phyloP scores from a whole-genome alignment of 2,797 vertebrate species.

The Cacajao melanocephalus region DNA sequence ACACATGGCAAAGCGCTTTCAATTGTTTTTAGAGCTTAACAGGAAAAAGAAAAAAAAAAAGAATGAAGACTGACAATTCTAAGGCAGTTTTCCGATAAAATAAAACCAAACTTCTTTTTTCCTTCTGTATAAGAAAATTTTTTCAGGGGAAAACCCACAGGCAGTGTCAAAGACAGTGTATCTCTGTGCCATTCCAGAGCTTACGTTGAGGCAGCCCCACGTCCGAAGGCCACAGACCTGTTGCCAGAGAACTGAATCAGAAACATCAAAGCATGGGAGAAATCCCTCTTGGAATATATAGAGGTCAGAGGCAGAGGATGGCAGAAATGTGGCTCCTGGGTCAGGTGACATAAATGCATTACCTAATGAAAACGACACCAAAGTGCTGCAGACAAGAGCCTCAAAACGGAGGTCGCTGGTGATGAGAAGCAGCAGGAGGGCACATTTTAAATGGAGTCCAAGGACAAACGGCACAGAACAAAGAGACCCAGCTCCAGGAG shows the following conservation, averaged over 20 bases:
- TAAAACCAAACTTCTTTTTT: not conserved
- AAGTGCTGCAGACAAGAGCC: not conserved
- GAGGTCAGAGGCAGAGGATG: not conserved
- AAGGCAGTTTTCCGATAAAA: not conserved
- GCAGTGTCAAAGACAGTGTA: not conserved
- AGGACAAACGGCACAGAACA: not conserved
- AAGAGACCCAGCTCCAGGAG: not conserved
- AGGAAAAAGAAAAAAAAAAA: not conserved
- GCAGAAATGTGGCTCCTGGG: not conserved
- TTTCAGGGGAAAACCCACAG: not conserved
- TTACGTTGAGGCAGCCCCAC: not conserved
- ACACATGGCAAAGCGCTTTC: not conserved
- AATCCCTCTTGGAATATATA: not conserved
- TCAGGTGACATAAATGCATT: not conserved
- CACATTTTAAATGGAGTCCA: not conserved
- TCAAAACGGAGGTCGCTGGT: not conserved
- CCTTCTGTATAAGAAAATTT: not conserved
- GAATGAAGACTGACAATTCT: not conserved
- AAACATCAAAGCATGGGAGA: not conserved
- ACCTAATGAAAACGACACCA: conserved; percentile 14
- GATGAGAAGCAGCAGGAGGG: not conserved
- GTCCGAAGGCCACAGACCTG: not conserved
- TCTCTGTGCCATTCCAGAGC: fast-evolving
- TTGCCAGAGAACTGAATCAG: not conserved
- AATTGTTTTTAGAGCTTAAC: not conserved